Percentiles rank a stretch among this genome's conserved stretches.
phyloP scores from a whole-genome alignment of 2,113 vertebrate species.

The Hippocampus guttulatus region DNA sequence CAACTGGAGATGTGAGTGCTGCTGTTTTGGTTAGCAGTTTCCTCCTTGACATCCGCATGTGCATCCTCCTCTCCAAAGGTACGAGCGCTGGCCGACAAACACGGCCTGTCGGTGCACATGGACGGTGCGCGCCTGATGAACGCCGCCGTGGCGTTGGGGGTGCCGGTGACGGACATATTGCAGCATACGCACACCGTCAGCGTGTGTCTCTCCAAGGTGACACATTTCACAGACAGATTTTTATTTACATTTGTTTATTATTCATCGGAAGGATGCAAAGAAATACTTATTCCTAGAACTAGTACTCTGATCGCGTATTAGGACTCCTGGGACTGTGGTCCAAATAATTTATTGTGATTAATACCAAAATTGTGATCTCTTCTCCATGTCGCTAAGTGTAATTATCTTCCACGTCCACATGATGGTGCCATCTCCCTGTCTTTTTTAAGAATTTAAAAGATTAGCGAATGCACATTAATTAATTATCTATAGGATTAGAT shows the following conservation, averaged over 20 bases:
- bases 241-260: neutral
- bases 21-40: neutral
- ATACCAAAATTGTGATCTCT: too few relatives aligned
- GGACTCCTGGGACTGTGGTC: too few relatives aligned
- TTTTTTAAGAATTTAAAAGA: too few relatives aligned
- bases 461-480: too few relatives aligned
- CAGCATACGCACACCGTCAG: conserved; percentile 80
- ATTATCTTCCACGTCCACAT: too few relatives aligned
- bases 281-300: too few relatives aligned
- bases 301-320: neutral
- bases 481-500: too few relatives aligned
- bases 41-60: neutral
- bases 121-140: conserved; percentile 83
- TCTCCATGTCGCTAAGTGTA: too few relatives aligned
- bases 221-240: conserved; percentile 21
- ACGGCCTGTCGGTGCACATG: conserved; percentile 76
- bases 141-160: conserved; percentile 66
- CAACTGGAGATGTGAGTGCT: neutral
- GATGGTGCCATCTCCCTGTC: too few relatives aligned
- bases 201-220: conserved; percentile 86
- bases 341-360: too few relatives aligned
- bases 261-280: neutral
- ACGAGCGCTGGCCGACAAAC: conserved; percentile 64
- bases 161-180: conserved; percentile 71
- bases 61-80: conserved; percentile 56